Evolutionary conservation across 2,888 invertebrate genomes (phyloP).

Genomic region (Tillus elongatus): DNA sequence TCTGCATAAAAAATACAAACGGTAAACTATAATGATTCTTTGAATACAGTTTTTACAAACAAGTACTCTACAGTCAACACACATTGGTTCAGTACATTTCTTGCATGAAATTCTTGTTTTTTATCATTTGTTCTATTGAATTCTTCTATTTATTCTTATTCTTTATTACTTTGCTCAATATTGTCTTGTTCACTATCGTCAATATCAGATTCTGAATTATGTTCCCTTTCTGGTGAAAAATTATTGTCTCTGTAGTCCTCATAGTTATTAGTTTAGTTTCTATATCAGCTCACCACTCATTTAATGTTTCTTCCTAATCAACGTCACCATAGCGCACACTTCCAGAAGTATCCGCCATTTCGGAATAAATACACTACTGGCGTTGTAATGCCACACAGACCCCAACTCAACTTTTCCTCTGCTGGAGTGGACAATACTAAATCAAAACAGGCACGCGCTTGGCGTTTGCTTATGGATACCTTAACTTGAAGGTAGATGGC

Average conservation of each 20-base stretch:
- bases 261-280: not conserved
- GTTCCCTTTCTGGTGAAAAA: slow-evolving; percentile 2
- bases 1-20: too few species aligned
- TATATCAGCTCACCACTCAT: not conserved
- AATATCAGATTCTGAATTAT: slow-evolving; percentile 4
- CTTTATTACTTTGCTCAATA: slow-evolving; percentile 3
- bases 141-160: not conserved
- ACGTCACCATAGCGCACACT: not conserved
- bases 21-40: too few species aligned
- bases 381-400: slow-evolving; percentile 1
- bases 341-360: slow-evolving; percentile 3
- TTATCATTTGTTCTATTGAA: too few species aligned
- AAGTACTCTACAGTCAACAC: too few species aligned
- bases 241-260: not conserved
- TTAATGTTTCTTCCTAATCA: not conserved
- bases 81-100: too few species aligned
- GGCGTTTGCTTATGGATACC: too few species aligned
- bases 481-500: too few species aligned
- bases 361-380: not conserved
- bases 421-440: not conserved
- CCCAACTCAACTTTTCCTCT: slow-evolving; percentile 1
- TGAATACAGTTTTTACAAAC: too few species aligned
- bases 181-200: not conserved
- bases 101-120: too few species aligned
- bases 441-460: not conserved